These are phyloP conservation scores for Aporophyla lueneburgensis DNA, from an alignment of 2,888 invertebrate genomes.

Conservation along the genomic window DNA sequence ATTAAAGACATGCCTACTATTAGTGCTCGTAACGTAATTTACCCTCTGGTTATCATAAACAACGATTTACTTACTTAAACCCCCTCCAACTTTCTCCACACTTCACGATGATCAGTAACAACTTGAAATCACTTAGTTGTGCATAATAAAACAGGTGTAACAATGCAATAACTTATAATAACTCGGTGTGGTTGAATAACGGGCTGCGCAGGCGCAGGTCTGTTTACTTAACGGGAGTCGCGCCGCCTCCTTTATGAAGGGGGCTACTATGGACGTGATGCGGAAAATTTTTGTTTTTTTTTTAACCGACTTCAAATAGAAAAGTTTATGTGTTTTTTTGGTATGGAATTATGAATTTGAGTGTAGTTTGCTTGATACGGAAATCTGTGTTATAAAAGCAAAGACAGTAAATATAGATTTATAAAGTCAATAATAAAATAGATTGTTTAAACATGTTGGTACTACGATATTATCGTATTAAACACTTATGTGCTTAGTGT, in stretches of 20 bases:
- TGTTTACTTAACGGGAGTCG: slow-evolving; percentile 79
- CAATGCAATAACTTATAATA: slow-evolving; percentile 66
- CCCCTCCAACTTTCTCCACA: slow-evolving; percentile 24
- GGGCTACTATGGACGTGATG: slow-evolving; percentile 28
- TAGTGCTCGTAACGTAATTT: too few species aligned
- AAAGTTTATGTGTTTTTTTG: background rate
- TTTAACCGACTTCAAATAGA: background rate
- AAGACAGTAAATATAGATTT: slow-evolving; percentile 17
- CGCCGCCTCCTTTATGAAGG: slow-evolving; percentile 40
- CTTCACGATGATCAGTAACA: slow-evolving; percentile 36
- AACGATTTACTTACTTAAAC: background rate
- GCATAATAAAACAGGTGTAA: slow-evolving; percentile 62
- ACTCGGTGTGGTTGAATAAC: slow-evolving; percentile 67
- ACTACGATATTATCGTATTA: background rate
- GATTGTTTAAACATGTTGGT: slow-evolving; percentile 4
- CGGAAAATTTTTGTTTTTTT: slow-evolving; percentile 18
- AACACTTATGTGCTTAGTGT: background rate
- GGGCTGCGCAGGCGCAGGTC: slow-evolving; percentile 62
- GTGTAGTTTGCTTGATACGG: slow-evolving; percentile 1
- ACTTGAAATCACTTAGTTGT: slow-evolving; percentile 56
- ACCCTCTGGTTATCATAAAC: background rate
- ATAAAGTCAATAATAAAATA: slow-evolving; percentile 7
- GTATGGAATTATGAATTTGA: background rate
- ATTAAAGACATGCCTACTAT: too few species aligned
- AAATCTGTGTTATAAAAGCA: slow-evolving; percentile 23